phyloP scores from a whole-genome alignment of 1,140 invertebrate species.

The Zaprionus tsacasi region DNA sequence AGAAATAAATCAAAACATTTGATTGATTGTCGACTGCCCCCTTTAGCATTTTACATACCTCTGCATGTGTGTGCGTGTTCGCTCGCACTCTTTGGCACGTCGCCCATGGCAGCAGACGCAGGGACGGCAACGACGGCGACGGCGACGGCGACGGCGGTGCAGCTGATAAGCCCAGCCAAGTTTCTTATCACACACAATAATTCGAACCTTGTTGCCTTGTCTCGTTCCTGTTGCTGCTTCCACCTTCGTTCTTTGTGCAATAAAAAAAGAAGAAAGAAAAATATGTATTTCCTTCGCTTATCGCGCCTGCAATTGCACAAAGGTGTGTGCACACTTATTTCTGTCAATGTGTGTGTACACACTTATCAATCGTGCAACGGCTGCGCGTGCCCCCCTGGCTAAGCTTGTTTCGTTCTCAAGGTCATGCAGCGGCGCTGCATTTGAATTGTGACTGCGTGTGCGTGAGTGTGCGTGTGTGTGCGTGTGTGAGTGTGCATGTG shows the following conservation, averaged over 20 bases:
- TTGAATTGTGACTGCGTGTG: constrained; percentile 58
- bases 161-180: constrained; percentile 23
- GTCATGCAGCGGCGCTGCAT: constrained; percentile 60
- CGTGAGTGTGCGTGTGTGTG: background rate
- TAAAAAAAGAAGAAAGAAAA: constrained; percentile 48
- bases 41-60: constrained; percentile 8
- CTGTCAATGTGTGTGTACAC: background rate
- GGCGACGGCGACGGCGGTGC: background rate
- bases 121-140: too few species aligned
- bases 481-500: constrained; percentile 7
- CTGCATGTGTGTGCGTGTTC: constrained; percentile 2
- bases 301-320: constrained; percentile 20
- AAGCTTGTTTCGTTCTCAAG: constrained; percentile 56
- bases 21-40: constrained; percentile 44
- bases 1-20: constrained; percentile 52
- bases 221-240: constrained; percentile 34
- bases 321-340: background rate
- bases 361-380: constrained; percentile 7
- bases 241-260: constrained; percentile 41
- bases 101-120: constrained; percentile 6
- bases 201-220: constrained; percentile 34
- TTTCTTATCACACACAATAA: constrained; percentile 35
- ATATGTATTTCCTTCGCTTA: constrained; percentile 34
- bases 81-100: constrained; percentile 53
- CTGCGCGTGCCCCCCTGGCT: constrained; percentile 51